Base-by-base conservation (phyloP, 2,113 vertebrate genomes). In the Acrocephalus kingi region DNA sequence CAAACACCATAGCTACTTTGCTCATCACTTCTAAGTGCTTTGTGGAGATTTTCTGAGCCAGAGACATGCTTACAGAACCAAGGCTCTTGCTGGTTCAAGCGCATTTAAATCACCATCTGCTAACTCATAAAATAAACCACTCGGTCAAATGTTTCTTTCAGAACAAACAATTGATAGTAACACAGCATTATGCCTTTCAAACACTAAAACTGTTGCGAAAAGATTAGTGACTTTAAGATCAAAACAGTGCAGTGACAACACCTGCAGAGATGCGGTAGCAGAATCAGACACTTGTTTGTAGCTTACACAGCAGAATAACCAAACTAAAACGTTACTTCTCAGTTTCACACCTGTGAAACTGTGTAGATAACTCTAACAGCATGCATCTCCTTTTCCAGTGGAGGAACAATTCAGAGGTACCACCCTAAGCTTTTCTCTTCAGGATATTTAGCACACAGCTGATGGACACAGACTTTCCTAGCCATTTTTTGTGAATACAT, bases 41-140 rank as follows among this genome's bases (percentile, higher is more conserved):
- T 71, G 71, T 28, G 6, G 74, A 93, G 84, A 87, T 91, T 68
- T 93, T 90, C 93, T 69, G 66, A 95, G 75, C 28, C 4, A 4
- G 45, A 88, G 54, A 76, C 7, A 9, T 14, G 45, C 64, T 41
- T 51, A 67, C 55, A 43, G 55, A 94, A 87, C 25, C 8, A 59
- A 72, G 75, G 51, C 46, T 74, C 78, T 71, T 56, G 56, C 51
- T 90, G 78, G 90, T 93, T 83, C 75, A 66, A 89, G 62, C 1
- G 0, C 62, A 89, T 75, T 90, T 89, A 90, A 92, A 88, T 87
- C 39, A 13, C 83, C 95, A 96, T 94, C 96, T 96, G 93, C 62
- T 92, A 82, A 84, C 67, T 83, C 23, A 5, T 31, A 76, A 30
- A 89, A 94, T 62, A 91, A 91, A 94, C 76, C 27, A 63, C 49